Conservation (phyloP, 2,797 vertebrate species). For the Rhadinocentrus ornatus region DNA sequence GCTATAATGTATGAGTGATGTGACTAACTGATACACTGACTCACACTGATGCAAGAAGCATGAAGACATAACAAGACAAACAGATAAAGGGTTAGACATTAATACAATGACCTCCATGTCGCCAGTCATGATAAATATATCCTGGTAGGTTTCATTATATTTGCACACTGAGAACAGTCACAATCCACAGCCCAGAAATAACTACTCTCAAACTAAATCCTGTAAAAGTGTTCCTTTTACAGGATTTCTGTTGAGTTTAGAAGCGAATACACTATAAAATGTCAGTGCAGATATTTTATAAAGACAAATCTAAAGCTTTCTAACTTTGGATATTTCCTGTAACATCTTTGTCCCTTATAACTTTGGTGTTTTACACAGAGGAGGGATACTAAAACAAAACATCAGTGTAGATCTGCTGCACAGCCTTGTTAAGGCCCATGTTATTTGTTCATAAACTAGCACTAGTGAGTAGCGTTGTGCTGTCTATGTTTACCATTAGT, state of each 20-base stretch:
- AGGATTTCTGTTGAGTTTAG: not conserved
- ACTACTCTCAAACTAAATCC: not conserved
- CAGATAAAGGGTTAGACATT: constrained; percentile 1
- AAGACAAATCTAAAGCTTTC: not conserved
- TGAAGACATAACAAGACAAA: constrained; percentile 31
- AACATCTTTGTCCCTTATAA: not conserved
- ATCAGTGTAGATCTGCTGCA: no score
- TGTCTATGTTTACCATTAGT: no score
- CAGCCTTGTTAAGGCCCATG: no score
- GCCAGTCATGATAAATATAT: constrained; percentile 45
- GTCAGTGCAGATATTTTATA: not conserved
- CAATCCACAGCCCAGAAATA: not conserved
- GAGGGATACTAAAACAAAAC: no score
- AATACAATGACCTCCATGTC: constrained; percentile 12
- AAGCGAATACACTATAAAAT: not conserved
- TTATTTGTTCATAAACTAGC: no score
- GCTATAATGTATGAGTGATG: not conserved
- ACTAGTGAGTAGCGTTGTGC: no score
- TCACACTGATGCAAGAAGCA: constrained; percentile 6
- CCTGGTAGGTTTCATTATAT: not conserved
- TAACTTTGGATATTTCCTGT: not conserved
- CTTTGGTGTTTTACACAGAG: no score
- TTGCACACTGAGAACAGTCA: constrained; percentile 23
- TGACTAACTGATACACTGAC: constrained; percentile 3
- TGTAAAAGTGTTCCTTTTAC: not conserved